These are phyloP conservation scores for Plestiodon gilberti DNA, from an alignment of 2,113 vertebrate genomes.

Conservation along the genomic window DNA sequence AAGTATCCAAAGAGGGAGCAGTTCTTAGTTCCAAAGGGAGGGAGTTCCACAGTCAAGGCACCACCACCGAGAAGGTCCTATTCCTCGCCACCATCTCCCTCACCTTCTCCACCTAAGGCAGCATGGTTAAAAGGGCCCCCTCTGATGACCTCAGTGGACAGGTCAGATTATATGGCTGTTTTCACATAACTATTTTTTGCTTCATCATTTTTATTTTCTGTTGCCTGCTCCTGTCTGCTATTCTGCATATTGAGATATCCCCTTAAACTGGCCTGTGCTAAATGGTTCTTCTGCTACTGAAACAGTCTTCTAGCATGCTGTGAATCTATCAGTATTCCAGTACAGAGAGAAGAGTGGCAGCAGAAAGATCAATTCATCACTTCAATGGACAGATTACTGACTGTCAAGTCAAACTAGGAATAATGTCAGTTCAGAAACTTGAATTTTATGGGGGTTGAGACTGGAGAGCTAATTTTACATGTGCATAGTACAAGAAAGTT, in stretches of 20 bases:
- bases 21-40: no score
- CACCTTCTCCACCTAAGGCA: no score
- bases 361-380: conserved; percentile 57
- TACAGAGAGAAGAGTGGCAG: conserved; percentile 63
- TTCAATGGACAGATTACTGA: conserved; percentile 43
- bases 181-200: conserved; percentile 3
- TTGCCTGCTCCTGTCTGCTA: conserved; percentile 36
- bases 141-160: no score
- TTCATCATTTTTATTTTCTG: conserved; percentile 21
- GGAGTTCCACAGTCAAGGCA: no score
- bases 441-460: conserved; percentile 42
- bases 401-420: conserved; percentile 47
- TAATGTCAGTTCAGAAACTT: conserved; percentile 47
- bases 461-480: conserved; percentile 24
- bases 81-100: no score
- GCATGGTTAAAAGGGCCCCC: no score
- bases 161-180: neutral
- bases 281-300: conserved; percentile 39
- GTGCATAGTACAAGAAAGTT: conserved; percentile 20
- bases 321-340: conserved; percentile 59
- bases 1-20: no score
- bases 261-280: conserved; percentile 37
- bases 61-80: no score
- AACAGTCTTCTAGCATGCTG: conserved; percentile 26
- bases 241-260: conserved; percentile 25